Evolutionary conservation across 2,797 vertebrate genomes (phyloP), one percentile per base, ranked within the genome.

Genomic region (Poecilia gillii): DNA sequence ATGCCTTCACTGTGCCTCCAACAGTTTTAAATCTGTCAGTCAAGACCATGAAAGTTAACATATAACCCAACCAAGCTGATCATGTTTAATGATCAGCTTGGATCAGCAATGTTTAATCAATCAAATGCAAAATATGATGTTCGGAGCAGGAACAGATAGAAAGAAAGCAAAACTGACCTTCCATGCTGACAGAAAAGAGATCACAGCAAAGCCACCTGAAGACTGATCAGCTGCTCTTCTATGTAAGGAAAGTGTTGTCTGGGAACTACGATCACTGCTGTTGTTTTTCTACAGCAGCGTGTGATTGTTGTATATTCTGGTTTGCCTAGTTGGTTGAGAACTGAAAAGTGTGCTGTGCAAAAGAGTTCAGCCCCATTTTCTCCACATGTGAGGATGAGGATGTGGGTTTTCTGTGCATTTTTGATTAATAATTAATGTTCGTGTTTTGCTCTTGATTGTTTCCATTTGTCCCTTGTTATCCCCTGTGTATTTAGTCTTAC

Each of bases 101-200:
- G n/a, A n/a, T n/a, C n/a, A n/a, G n/a, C n/a, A 11, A n/a, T 57
- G 9, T 12, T 57, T 12, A n/a, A 57, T 57, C 2, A 20, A 47
- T 16, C 43, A 18, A 73, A 36, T 6, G 13, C 31, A 18, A 28
- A 72, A 7, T 20, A 23, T 18, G 45, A 18, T 7, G 46, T 62
- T 18, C 1, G 59, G 11, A 39, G 18, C 18, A 36, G 28, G 11
- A 11, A 31, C 12, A 77, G 23, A 59, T 28, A 7, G n/a, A 74
- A n/a, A 16, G 0, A 68, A 70, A 80, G 62, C 1, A 46, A 25
- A 43, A 80, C 78, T 80, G 73, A 80, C 78, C 78, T 28, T 80
- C 73, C 78, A 80, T 71, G 73, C 14, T 71, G 8, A 14, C 0
- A 7, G 43, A 12, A 18, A 47, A 45, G 4, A 73, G 20, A 51